Evolutionary conservation across 2,888 invertebrate species (phyloP).

Genomic region (Eristalis pertinax): DNA sequence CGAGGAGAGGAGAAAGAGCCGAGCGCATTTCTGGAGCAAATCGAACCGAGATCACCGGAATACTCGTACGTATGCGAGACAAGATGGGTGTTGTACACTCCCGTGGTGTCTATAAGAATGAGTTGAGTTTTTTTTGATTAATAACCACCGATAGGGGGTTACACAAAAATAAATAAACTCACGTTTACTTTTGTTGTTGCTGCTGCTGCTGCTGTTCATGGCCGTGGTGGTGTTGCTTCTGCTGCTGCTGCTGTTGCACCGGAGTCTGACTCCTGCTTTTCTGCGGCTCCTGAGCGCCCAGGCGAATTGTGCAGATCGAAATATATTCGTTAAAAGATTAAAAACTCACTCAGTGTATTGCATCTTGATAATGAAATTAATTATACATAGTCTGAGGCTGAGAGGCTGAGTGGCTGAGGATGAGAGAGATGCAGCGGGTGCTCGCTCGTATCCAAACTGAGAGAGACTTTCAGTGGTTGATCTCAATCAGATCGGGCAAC

Average conservation of each 20-base stretch:
- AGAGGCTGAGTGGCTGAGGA: conserved; percentile 16
- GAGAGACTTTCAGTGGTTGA: conserved; percentile 42
- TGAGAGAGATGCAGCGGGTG: conserved; percentile 33
- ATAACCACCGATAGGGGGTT: conserved; percentile 73
- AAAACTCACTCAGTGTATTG: conserved; percentile 73
- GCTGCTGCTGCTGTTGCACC: conserved; percentile 25
- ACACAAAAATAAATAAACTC: conserved; percentile 74
- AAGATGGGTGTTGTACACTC: conserved; percentile 9
- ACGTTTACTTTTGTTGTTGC: conserved; percentile 57
- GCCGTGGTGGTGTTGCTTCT: conserved; percentile 6
- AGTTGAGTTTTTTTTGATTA: conserved; percentile 73
- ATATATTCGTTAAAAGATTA: conserved; percentile 75
- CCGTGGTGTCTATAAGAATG: conserved; percentile 64
- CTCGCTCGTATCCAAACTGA: conserved; percentile 14
- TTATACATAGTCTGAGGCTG: conserved; percentile 73
- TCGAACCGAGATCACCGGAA: conserved; percentile 31
- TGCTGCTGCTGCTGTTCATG: neutral
- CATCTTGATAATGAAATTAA: conserved; percentile 75
- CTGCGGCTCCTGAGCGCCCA: conserved; percentile 55
- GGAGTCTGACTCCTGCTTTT: conserved; percentile 1
- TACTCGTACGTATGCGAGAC: neutral
- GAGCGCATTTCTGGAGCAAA: conserved; percentile 59
- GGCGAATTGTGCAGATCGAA: conserved; percentile 70
- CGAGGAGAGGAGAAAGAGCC: neutral
- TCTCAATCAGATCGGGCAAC: conserved; percentile 53